Evolutionary conservation across 1,140 invertebrate genomes (phyloP).

Genomic region (Camponotus pennsylvanicus): DNA sequence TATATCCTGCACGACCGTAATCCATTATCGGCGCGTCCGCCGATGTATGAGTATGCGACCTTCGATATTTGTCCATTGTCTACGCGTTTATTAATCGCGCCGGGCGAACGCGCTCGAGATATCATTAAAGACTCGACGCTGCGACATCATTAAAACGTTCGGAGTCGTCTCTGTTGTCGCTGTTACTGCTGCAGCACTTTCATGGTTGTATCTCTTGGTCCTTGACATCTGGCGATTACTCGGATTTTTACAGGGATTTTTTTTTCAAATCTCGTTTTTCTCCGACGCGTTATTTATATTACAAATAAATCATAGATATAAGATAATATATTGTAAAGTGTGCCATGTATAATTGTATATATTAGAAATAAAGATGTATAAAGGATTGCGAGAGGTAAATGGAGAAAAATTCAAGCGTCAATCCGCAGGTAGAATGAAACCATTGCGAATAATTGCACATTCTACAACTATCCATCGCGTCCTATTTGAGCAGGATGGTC

Average conservation of each 20-base stretch:
- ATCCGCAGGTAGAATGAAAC: slow-evolving; percentile 69
- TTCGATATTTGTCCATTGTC: slow-evolving; percentile 43
- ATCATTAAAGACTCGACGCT: slow-evolving; percentile 58
- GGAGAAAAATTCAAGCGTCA: not conserved
- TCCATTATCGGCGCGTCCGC: slow-evolving; percentile 65
- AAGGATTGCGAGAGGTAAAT: slow-evolving; percentile 7
- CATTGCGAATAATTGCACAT: slow-evolving; percentile 77
- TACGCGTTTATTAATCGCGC: slow-evolving; percentile 52
- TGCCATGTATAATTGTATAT: not conserved
- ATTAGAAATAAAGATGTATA: not conserved
- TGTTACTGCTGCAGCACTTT: slow-evolving; percentile 7
- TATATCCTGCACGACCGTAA: slow-evolving; percentile 69
- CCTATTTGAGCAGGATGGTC: slow-evolving; percentile 63
- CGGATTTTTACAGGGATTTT: not conserved
- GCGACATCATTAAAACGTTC: slow-evolving; percentile 48
- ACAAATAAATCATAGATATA: not conserved
- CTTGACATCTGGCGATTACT: slow-evolving; percentile 1
- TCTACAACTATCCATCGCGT: slow-evolving; percentile 74
- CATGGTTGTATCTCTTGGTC: slow-evolving; percentile 16
- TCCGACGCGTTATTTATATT: not conserved
- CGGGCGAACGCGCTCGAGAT: slow-evolving; percentile 30
- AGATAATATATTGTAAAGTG: not conserved
- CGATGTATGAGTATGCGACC: slow-evolving; percentile 21
- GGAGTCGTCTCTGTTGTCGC: slow-evolving; percentile 1
- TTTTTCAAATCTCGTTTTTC: not conserved